phyloP scores from a whole-genome alignment of 2,797 vertebrate genomes.

The Eleutherodactylus coqui region DNA sequence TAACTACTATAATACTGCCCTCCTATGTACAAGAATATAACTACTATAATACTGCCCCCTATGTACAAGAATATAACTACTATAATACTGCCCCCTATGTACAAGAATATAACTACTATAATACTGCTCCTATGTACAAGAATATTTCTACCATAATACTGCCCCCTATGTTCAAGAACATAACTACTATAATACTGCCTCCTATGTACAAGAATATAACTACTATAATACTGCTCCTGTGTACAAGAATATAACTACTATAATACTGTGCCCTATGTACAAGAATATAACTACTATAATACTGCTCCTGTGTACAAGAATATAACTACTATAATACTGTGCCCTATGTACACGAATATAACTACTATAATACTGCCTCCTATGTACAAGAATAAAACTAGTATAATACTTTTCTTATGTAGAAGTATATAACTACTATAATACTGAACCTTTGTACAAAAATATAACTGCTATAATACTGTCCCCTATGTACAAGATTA shows the following conservation, averaged over 20 bases:
- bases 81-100: neutral
- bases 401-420: neutral
- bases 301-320: neutral
- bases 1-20: neutral
- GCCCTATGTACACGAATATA: conserved; percentile 8
- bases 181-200: no score
- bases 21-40: conserved; percentile 5
- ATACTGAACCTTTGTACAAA: neutral
- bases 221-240: neutral
- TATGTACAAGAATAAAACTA: conserved; percentile 15
- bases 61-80: neutral
- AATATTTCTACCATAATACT: no score
- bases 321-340: conserved; percentile 14
- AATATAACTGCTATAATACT: conserved; percentile 11
- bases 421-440: conserved; percentile 18
- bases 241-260: conserved; percentile 9
- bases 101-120: conserved; percentile 5
- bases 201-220: no score
- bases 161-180: no score
- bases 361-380: conserved; percentile 12
- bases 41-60: neutral
- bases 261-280: conserved; percentile 1
- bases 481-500: neutral
- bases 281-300: neutral
- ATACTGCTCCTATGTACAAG: neutral